phyloP scores from a whole-genome alignment of 2,888 invertebrate genomes.

The Vesta saturnalis region DNA sequence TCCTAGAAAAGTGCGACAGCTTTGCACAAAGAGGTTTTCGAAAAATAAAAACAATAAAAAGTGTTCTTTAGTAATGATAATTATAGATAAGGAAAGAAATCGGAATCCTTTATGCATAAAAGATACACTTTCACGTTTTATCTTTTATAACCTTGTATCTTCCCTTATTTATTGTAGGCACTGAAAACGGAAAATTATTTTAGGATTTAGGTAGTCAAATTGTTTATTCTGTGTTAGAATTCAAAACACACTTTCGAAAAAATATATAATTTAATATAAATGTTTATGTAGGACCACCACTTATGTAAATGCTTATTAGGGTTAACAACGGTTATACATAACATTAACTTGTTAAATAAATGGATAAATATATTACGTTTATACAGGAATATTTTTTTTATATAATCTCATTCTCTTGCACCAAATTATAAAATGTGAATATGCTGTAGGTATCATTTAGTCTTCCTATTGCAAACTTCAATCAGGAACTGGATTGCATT shows the following conservation, averaged over 20 bases:
- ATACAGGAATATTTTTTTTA: not conserved
- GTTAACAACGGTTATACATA: not conserved
- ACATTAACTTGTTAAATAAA: conserved; percentile 6
- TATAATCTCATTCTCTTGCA: not conserved
- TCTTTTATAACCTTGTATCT: not conserved
- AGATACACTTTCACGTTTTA: not conserved
- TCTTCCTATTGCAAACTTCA: too few relatives aligned
- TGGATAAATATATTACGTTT: not conserved
- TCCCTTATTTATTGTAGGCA: not conserved
- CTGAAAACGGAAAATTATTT: conserved; percentile 13
- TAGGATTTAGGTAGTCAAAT: conserved; percentile 13
- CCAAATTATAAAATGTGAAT: too few relatives aligned
- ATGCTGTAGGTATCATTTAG: too few relatives aligned
- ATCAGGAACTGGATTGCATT: too few relatives aligned
- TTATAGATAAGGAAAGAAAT: not conserved
- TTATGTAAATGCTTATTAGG: conserved; percentile 7
- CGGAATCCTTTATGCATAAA: not conserved
- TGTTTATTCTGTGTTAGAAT: conserved; percentile 23
- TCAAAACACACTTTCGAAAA: conserved; percentile 21
- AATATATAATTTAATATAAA: conserved; percentile 26
- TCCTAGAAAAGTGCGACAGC: not conserved
- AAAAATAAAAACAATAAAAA: not conserved
- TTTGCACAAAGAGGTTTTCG: not conserved
- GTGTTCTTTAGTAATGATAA: not conserved
- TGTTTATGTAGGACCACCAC: conserved; percentile 22